A percentile compares a stretch with the other conserved stretches of the same genome.
Evolutionary conservation across 1,140 invertebrate genomes (phyloP).

Genomic region (Trachymyrmex septentrionalis): DNA sequence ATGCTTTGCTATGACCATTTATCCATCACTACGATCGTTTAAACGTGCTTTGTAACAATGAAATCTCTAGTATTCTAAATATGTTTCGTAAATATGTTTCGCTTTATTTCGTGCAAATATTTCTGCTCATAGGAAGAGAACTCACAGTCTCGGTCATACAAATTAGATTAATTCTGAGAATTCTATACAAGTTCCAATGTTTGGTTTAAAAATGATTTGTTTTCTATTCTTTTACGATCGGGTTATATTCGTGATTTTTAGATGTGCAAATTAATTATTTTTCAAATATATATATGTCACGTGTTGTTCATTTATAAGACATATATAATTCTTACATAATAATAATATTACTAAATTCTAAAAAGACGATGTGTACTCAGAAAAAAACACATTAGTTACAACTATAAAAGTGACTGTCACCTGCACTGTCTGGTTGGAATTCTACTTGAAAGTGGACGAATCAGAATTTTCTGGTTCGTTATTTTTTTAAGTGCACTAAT

Average conservation of each 20-base stretch:
- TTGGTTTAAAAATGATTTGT: neutral
- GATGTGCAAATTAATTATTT: neutral
- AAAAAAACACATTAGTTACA: too few species aligned
- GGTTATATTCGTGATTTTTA: neutral
- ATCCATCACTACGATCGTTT: constrained; percentile 1
- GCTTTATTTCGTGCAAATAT: constrained; percentile 1
- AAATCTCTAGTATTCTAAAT: neutral
- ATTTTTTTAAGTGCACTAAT: too few species aligned
- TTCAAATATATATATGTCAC: neutral
- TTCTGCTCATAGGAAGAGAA: neutral
- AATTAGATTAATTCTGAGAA: neutral
- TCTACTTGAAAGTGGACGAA: too few species aligned
- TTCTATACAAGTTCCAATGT: neutral
- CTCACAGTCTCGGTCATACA: neutral
- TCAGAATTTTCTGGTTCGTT: too few species aligned
- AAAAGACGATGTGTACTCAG: neutral
- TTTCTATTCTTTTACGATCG: constrained; percentile 11
- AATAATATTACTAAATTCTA: constrained; percentile 21
- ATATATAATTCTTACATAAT: neutral
- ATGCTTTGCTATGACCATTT: constrained; percentile 30
- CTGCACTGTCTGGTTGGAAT: too few species aligned
- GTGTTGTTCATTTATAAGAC: too few species aligned
- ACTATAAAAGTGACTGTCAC: too few species aligned
- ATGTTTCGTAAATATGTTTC: neutral
- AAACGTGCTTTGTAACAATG: constrained; percentile 7